Evolutionary conservation across 2,113 vertebrate species (phyloP).

Genomic region (Bagarius yarrelli): DNA sequence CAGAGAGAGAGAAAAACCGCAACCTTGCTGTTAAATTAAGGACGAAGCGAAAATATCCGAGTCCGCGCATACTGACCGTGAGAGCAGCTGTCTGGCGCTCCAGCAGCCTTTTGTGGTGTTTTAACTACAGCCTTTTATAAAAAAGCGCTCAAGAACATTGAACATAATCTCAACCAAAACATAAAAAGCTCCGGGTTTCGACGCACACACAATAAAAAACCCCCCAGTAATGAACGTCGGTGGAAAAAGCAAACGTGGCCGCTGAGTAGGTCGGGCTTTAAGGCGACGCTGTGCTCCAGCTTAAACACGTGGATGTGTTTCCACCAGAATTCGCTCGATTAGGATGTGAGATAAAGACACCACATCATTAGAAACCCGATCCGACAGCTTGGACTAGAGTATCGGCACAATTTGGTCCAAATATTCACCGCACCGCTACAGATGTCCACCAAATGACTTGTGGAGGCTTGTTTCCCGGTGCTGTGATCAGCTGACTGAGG

Average conservation of each 20-base stretch:
- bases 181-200: not conserved
- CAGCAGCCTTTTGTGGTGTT: not conserved
- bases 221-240: not conserved
- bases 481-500: not conserved
- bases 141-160: not conserved
- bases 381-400: not conserved
- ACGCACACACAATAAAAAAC: not conserved
- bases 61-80: conserved; percentile 29
- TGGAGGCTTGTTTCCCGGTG: not conserved
- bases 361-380: not conserved
- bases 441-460: not conserved
- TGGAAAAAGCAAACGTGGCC: conserved; percentile 31
- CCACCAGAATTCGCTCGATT: not conserved
- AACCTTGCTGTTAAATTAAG: not conserved
- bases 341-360: not conserved
- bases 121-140: not conserved
- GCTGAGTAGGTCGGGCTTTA: conserved; percentile 37
- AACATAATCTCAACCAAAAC: not conserved
- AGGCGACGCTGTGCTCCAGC: not conserved
- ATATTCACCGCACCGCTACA: not conserved
- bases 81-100: conserved; percentile 26
- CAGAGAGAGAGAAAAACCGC: not conserved
- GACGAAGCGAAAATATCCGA: not conserved
- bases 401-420: not conserved
- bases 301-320: conserved; percentile 7